Evolutionary conservation across 1,140 invertebrate genomes (phyloP).

Genomic region (Melitaea cinxia): DNA sequence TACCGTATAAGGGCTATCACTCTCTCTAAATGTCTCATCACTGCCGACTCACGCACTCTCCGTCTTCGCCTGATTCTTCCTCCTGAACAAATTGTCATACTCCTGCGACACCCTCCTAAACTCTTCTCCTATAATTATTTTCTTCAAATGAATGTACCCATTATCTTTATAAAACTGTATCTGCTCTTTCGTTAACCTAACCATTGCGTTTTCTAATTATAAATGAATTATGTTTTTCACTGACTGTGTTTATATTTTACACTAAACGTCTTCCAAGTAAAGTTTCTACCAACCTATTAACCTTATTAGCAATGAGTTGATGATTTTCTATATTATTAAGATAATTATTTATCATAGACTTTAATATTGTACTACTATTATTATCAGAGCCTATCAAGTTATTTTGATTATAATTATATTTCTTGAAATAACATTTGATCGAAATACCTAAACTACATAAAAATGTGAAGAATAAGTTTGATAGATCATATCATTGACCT

Average conservation of each 20-base stretch:
- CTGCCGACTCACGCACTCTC: constrained; percentile 66
- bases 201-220: constrained; percentile 22
- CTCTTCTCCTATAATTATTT: constrained; percentile 45
- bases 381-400: too few species aligned
- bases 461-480: too few species aligned
- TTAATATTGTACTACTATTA: too few species aligned
- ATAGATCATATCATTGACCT: too few species aligned
- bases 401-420: too few species aligned
- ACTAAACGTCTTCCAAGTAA: not conserved
- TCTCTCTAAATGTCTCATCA: constrained; percentile 54
- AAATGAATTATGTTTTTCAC: not conserved
- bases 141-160: constrained; percentile 57
- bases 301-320: not conserved
- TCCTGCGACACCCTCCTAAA: constrained; percentile 48
- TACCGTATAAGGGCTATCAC: constrained; percentile 53
- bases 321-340: too few species aligned
- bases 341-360: too few species aligned
- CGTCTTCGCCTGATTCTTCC: constrained; percentile 61
- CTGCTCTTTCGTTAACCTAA: constrained; percentile 49
- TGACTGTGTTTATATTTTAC: not conserved
- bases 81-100: constrained; percentile 59
- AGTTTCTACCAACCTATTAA: not conserved
- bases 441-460: too few species aligned
- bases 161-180: constrained; percentile 64
- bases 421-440: too few species aligned